Conservation (phyloP, 2,113 vertebrate genomes). For the Takifugu flavidus region DNA sequence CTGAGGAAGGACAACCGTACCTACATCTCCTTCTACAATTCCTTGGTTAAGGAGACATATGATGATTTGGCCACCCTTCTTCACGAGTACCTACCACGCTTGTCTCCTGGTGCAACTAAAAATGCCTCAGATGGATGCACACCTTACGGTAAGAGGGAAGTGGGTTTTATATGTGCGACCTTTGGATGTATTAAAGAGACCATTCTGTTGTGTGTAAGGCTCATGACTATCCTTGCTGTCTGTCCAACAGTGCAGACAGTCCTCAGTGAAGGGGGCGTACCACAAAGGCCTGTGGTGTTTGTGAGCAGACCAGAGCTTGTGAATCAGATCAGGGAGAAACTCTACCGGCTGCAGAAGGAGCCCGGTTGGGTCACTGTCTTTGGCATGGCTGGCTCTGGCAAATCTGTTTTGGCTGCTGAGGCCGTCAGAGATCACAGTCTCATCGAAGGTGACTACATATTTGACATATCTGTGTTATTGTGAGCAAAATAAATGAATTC, state of each 20-base stretch:
- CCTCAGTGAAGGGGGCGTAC: slow-evolving; percentile 91
- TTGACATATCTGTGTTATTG: background rate
- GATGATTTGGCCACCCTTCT: slow-evolving; percentile 86
- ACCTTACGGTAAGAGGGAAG: slow-evolving; percentile 76
- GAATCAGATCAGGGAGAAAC: slow-evolving; percentile 79
- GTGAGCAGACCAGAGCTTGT: slow-evolving; percentile 82
- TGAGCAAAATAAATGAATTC: background rate
- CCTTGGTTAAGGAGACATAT: slow-evolving; percentile 85
- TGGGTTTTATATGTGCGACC: background rate
- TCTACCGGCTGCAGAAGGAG: slow-evolving; percentile 73
- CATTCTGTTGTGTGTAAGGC: background rate
- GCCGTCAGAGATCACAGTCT: slow-evolving; percentile 82
- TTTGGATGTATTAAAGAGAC: background rate
- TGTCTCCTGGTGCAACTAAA: slow-evolving; percentile 65
- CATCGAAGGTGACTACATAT: slow-evolving; percentile 78
- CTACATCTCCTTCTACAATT: slow-evolving; percentile 94
- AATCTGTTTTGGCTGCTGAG: slow-evolving; percentile 94
- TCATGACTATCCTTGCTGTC: slow-evolving; percentile 23
- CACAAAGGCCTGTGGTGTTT: slow-evolving; percentile 92
- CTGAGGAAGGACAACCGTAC: slow-evolving; percentile 85
- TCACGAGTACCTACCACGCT: slow-evolving; percentile 71
- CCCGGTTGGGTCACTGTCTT: slow-evolving; percentile 90
- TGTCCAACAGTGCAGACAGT: slow-evolving; percentile 77
- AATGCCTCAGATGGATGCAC: slow-evolving; percentile 72
- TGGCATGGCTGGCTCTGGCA: slow-evolving; percentile 97